These are phyloP conservation scores for Erithacus rubecula DNA, from an alignment of 2,797 vertebrate genomes.

Conservation along the genomic window DNA sequence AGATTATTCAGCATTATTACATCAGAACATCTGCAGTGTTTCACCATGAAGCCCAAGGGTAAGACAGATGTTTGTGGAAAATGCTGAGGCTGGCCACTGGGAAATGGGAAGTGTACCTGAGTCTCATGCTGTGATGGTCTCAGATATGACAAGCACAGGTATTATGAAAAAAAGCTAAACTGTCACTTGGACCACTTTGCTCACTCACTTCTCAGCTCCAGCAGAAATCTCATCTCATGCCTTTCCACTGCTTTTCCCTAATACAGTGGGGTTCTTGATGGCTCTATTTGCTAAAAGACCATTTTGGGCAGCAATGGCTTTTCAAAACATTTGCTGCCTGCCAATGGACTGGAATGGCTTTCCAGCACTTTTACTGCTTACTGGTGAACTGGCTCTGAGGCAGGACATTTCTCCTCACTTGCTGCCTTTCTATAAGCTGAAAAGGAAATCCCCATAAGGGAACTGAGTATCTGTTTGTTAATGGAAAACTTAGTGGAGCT, in stretches of 20 bases:
- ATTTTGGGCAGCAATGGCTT: neutral
- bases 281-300: neutral
- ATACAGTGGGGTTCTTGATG: neutral
- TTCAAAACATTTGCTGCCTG: neutral
- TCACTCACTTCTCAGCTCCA: neutral
- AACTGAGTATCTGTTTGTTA: neutral
- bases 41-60: neutral
- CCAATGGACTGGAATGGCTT: neutral
- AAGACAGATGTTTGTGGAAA: neutral
- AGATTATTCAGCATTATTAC: neutral
- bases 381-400: neutral
- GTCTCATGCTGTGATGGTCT: accelerated
- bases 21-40: neutral
- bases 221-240: neutral
- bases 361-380: neutral
- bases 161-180: neutral
- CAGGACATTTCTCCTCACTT: neutral
- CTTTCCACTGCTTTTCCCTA: neutral
- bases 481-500: neutral
- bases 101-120: neutral
- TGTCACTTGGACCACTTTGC: neutral
- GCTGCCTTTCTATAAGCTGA: neutral
- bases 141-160: neutral
- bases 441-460: neutral
- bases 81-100: neutral